phyloP scores from a whole-genome alignment of 2,888 invertebrate genomes.

The Malacosoma neustria region DNA sequence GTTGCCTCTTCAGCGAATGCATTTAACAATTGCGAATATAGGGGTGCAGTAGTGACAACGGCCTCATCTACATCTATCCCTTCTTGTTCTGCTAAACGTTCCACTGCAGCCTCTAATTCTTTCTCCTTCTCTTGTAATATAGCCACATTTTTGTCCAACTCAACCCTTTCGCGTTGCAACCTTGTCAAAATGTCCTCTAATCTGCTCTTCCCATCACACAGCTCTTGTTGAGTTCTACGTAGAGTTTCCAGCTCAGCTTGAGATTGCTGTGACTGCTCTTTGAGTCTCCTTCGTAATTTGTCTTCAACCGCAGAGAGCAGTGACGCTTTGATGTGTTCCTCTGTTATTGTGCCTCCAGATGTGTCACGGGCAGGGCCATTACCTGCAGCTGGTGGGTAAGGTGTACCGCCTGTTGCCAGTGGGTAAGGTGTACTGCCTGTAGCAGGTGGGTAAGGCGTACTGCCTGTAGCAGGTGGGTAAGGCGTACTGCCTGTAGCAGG shows the following conservation, averaged over 20 bases:
- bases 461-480: constrained; percentile 30
- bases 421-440: constrained; percentile 38
- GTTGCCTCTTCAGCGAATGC: constrained; percentile 98
- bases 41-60: constrained; percentile 95
- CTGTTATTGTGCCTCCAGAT: constrained; percentile 89
- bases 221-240: constrained; percentile 88
- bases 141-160: constrained; percentile 88
- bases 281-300: constrained; percentile 88
- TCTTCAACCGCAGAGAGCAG: constrained; percentile 96
- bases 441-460: constrained; percentile 23
- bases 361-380: constrained; percentile 47
- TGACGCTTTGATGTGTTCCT: constrained; percentile 96
- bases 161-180: constrained; percentile 84
- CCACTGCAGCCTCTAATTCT: constrained; percentile 87
- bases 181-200: constrained; percentile 86
- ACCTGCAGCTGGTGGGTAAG: constrained; percentile 39
- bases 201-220: constrained; percentile 87
- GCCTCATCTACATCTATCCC: constrained; percentile 96
- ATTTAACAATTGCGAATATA: constrained; percentile 96
- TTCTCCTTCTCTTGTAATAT: constrained; percentile 90
- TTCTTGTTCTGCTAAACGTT: constrained; percentile 84
- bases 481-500: constrained; percentile 27
- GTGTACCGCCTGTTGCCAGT: constrained; percentile 30
- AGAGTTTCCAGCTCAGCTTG: constrained; percentile 94
- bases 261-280: constrained; percentile 92